Percentiles rank a stretch among this genome's conserved stretches.
Conservation (phyloP, 2,113 vertebrate genomes). For the Pionites leucogaster region DNA sequence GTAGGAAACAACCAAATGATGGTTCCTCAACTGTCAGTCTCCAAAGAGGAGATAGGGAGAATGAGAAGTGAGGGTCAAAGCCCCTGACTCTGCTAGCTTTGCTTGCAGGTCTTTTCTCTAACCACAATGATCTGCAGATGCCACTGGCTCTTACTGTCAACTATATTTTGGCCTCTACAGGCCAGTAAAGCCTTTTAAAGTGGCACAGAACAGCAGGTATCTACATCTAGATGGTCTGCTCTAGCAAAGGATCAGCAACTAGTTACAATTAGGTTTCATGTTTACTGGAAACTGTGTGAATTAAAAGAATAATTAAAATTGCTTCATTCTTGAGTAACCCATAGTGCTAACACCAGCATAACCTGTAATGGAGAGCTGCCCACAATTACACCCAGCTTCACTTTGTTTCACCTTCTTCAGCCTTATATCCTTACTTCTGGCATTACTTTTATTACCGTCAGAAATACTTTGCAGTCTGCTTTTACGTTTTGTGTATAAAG, state of each 20-base stretch:
- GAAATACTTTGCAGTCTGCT: background rate
- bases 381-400: background rate
- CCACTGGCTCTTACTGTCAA: background rate
- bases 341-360: background rate
- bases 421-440: background rate
- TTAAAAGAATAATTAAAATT: background rate
- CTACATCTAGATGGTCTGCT: background rate
- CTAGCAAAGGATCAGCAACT: background rate
- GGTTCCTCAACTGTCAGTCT: background rate
- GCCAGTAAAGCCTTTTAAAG: background rate
- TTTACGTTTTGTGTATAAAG: background rate
- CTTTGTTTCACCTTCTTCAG: background rate
- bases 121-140: background rate
- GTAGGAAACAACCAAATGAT: background rate
- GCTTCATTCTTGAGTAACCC: background rate
- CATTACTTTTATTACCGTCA: background rate
- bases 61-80: background rate
- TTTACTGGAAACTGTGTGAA: background rate
- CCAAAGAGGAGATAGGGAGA: rapidly evolving
- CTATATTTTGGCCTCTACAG: background rate
- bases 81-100: background rate
- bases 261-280: background rate
- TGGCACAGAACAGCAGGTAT: background rate
- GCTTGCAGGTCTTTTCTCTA: background rate
- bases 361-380: background rate